Evolutionary conservation across 92 coral and sea anemone genomes (phyloP), one percentile per base, ranked within the genome.

Genomic region (Umimayanthus kanabou): DNA sequence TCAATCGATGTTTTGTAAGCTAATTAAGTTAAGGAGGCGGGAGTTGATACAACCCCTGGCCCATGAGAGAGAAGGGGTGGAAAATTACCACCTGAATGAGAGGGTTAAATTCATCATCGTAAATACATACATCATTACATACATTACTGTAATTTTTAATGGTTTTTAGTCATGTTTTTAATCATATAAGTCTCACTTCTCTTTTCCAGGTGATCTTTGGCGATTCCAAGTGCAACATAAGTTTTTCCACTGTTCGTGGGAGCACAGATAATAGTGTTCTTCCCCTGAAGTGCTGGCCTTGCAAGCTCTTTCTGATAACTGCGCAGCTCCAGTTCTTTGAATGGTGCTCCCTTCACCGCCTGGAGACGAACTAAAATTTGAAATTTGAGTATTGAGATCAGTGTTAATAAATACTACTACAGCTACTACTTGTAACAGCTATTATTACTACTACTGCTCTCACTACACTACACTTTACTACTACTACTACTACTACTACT

Each of bases 231-330:
- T 0, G 98, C 98, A 78, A 95, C 98, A 75, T 91, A 95, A 7
- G 98, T 95, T 91, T 95, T 95, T 20, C 98, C 98, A 42, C 95
- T 94, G 74, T 93, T 94, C 0, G 98, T 95, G 5, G 98, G 98
- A 6, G 98, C 96, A 45, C 98, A 95, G 71, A 95, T 92, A 76
- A 95, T 92, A 81, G 93, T 61, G 87, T 95, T 95, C 69, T 79
- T 88, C 6, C 94, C 97, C n/a, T 91, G 87, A 26, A 91, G 70
- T 0, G 98, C 98, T 15, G 98, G 95, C 18, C 9, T 20, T 22
- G 95, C 92, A 29, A 92, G 89, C 74, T 95, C 98, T 37, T 65
- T 37, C 78, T 95, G 98, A 88, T 90, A 92, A 39, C 85, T 49
- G 20, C 95, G 93, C 47, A 94, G 95, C 67, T 85, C 42, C 6